Conservation (phyloP, 1,140 invertebrate species). For the Tribolium madens region DNA sequence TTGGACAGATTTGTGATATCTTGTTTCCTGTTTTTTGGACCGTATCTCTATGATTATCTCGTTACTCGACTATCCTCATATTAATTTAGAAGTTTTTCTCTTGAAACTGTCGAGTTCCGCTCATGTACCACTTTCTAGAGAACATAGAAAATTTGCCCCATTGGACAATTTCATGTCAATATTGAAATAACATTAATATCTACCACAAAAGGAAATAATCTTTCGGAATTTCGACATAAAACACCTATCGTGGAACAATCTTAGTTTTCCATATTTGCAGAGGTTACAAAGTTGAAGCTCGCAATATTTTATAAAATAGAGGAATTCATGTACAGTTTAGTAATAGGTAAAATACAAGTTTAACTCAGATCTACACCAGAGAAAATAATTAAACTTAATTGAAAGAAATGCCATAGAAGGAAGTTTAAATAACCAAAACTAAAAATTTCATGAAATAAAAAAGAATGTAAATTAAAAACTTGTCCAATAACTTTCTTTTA, state of each 20-base stretch:
- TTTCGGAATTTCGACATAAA: neutral
- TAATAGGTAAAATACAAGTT: neutral
- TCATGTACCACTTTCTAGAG: neutral
- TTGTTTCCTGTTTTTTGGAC: conserved; percentile 20
- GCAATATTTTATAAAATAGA: neutral
- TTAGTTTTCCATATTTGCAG: neutral
- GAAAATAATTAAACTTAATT: neutral
- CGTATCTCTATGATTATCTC: conserved; percentile 25
- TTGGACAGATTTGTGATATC: conserved; percentile 29
- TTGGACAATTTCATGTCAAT: neutral
- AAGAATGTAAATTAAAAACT: neutral
- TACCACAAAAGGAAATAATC: neutral
- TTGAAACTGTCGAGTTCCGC: neutral
- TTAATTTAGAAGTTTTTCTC: neutral
- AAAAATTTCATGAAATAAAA: neutral
- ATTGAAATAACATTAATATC: neutral
- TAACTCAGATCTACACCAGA: neutral
- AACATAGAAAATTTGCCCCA: too few relatives aligned
- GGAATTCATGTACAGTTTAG: neutral
- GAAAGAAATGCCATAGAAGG: neutral
- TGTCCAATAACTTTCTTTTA: neutral
- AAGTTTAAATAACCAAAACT: neutral
- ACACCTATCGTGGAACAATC: neutral
- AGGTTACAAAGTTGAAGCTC: neutral
- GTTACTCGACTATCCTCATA: neutral